Evolutionary conservation across 2,888 invertebrate genomes (phyloP).

Genomic region (Dolichopus griseipennis): DNA sequence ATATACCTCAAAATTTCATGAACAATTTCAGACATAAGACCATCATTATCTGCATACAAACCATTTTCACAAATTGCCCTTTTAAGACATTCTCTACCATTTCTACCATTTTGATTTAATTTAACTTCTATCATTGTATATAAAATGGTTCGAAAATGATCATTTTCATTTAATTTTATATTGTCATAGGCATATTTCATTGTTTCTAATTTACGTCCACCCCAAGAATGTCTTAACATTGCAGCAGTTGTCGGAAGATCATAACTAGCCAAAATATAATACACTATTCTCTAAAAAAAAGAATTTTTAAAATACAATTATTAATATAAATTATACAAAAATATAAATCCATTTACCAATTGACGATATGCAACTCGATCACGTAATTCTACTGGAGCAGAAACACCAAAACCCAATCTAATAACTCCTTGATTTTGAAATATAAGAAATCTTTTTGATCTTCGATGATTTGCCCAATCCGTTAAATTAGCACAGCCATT

Average conservation of each 20-base stretch:
- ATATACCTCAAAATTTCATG: constrained; percentile 14
- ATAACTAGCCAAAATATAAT: neutral
- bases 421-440: constrained; percentile 28
- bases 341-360: neutral
- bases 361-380: neutral
- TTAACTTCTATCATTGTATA: constrained; percentile 12
- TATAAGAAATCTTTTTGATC: constrained; percentile 27
- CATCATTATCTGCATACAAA: constrained; percentile 7
- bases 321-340: too few species aligned
- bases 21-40: constrained; percentile 16
- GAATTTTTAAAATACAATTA: too few species aligned
- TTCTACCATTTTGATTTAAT: constrained; percentile 10
- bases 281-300: neutral
- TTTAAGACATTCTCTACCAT: constrained; percentile 12
- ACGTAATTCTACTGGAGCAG: neutral
- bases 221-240: neutral
- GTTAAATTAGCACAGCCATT: neutral
- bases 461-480: constrained; percentile 11
- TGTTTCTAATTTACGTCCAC: neutral
- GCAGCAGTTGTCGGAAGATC: neutral
- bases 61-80: constrained; percentile 15
- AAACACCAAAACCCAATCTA: constrained; percentile 18
- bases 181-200: neutral
- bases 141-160: constrained; percentile 8
- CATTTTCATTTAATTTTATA: neutral